A percentile compares a stretch with the other conserved stretches of the same genome.
Conservation (phyloP, 2,113 vertebrate species). For the Mungos mungo region DNA sequence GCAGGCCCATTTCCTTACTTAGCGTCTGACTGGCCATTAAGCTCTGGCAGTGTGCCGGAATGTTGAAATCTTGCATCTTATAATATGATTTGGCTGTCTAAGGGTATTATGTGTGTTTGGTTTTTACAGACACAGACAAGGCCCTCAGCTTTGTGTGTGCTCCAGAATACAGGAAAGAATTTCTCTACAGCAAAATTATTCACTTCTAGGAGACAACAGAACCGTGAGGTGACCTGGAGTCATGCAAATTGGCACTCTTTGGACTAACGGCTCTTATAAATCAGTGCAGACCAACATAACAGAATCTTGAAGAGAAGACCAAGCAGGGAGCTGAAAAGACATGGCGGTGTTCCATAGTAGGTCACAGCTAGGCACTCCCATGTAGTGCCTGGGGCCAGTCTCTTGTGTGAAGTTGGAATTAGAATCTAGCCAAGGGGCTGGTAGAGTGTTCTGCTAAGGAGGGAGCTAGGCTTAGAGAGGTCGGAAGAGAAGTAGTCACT, state of each 20-base stretch:
- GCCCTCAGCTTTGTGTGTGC: slow-evolving; percentile 72
- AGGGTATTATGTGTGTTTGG: slow-evolving; percentile 80
- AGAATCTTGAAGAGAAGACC: not conserved
- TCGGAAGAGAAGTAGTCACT: not conserved
- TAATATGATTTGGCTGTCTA: slow-evolving; percentile 82
- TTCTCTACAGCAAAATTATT: slow-evolving; percentile 49
- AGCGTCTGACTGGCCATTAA: slow-evolving; percentile 86
- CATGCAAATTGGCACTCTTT: not conserved
- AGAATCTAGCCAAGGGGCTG: not conserved
- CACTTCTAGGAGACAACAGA: not conserved
- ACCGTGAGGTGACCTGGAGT: not conserved
- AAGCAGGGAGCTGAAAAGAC: not conserved
- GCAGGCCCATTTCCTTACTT: slow-evolving; percentile 86
- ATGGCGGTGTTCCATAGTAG: not conserved
- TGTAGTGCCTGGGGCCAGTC: not conserved
- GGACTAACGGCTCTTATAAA: not conserved
- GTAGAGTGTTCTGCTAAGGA: not conserved
- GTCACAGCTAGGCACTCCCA: not conserved
- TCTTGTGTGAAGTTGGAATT: not conserved
- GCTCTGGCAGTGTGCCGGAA: slow-evolving; percentile 80
- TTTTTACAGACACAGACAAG: slow-evolving; percentile 77
- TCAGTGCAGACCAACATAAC: not conserved
- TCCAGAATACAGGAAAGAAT: slow-evolving; percentile 46
- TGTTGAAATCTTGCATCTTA: slow-evolving; percentile 77
- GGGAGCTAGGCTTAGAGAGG: not conserved